Evolutionary conservation across 2,113 vertebrate genomes (phyloP), one percentile per base, ranked within the genome.

Genomic region (Epinephelus cyanopodus): DNA sequence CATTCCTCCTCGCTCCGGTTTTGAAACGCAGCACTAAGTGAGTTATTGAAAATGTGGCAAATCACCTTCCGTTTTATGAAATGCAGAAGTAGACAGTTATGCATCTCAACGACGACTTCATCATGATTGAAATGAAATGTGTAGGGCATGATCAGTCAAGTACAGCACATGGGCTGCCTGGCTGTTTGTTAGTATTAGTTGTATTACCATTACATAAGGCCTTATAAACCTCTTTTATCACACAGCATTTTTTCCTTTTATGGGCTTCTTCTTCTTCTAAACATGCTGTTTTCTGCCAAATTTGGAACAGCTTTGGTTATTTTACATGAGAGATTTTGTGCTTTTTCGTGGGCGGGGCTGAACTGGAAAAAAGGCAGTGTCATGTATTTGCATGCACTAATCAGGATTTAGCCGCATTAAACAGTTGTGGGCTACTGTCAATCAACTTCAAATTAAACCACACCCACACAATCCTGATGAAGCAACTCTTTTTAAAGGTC

Each of bases 1-100:
- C 76, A 77, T 79, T 82, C 71, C 74, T 68, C 54, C 69, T 66
- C 45, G 33, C 82, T 83, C 9, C 23, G 50, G 25, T 73, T 90
- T 81, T 87, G 58, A 84, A 85, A 89, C 21, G 54, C 57, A 57
- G 82, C 18, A 5, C 70, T 84, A 82, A 90, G 89, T 65, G 67
- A 82, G 62, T 76, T 83, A 74, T 80, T 89, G 76, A 78, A 88
- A 85, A 88, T 61, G 72, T 82, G 73, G 83, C 70, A 76, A 80
- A 83, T 87, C 74, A 63, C 74, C 73, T 67, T 60, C 33, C 57
- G 29, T 62, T 74, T 50, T 50, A 29, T 58, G 45, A 73, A 67
- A 74, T 19, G 54, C 54, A 68, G 63, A 77, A 42, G 33, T 45
- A 66, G 79, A 78, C 52, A 71, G 56, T 45, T 61, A n/a, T 47